Conservation (phyloP, 2,113 vertebrate species). For the Rousettus leschenaultii region DNA sequence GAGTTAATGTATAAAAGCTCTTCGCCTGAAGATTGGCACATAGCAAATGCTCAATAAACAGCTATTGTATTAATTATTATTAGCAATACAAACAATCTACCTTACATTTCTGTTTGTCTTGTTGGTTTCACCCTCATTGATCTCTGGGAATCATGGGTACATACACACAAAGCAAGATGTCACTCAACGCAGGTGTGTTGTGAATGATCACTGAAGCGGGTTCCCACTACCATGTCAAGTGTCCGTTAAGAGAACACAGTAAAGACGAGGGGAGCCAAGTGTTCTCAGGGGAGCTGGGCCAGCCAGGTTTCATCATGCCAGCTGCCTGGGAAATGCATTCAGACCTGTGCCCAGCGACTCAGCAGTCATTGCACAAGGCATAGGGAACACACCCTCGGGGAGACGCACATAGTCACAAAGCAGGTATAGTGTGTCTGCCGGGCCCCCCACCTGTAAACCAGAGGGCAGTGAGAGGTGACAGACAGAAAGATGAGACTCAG, state of each 20-base stretch:
- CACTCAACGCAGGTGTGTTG: conserved; percentile 31
- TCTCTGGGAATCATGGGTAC: neutral
- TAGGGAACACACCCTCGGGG: conserved; percentile 47
- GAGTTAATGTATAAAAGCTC: conserved; percentile 4
- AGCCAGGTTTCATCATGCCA: conserved; percentile 55
- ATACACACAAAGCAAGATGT: neutral
- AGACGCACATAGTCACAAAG: conserved; percentile 47
- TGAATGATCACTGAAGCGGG: neutral
- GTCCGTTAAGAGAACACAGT: neutral
- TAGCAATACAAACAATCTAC: neutral
- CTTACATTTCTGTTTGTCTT: neutral
- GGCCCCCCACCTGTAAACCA: neutral
- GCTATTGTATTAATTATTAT: neutral
- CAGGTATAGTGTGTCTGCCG: conserved; percentile 54
- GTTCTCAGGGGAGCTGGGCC: conserved; percentile 24
- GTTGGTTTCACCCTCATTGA: neutral
- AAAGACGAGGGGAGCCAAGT: conserved; percentile 4
- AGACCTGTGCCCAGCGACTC: conserved; percentile 25
- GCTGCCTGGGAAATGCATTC: conserved; percentile 54
- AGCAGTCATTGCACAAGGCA: conserved; percentile 58
- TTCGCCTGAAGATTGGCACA: neutral
- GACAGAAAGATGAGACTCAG: conserved; percentile 30
- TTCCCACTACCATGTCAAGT: conserved; percentile 31
- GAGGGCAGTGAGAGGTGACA: conserved; percentile 52
- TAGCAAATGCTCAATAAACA: conserved; percentile 33